These are phyloP conservation scores for Eremophila alpestris DNA, from an alignment of 2,797 vertebrate species.

Conservation along the genomic window DNA sequence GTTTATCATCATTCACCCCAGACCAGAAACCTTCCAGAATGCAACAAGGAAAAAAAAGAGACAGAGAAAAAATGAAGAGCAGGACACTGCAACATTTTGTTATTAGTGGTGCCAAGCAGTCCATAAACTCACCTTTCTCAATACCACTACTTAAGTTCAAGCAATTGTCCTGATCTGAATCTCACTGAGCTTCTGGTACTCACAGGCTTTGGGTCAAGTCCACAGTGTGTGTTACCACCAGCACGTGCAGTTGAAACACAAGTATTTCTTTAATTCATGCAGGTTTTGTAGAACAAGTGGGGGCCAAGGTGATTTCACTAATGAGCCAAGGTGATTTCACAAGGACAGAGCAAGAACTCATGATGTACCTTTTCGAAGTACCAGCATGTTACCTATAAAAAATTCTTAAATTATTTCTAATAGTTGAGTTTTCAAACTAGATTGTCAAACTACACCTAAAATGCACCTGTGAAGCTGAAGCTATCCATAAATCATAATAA, in stretches of 20 bases:
- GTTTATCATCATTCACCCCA: not conserved
- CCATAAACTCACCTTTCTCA: not conserved
- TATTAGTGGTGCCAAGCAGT: not conserved
- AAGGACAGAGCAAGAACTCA: not conserved
- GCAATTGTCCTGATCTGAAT: not conserved
- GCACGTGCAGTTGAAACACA: accelerated
- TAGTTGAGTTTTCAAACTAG: not conserved
- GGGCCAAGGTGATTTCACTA: too few species aligned
- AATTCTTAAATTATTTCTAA: not conserved
- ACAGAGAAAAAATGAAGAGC: not conserved
- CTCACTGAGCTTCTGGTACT: not conserved
- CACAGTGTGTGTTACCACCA: accelerated
- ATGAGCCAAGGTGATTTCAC: not conserved
- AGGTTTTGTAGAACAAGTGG: not conserved
- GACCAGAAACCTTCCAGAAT: not conserved
- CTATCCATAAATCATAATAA: not conserved
- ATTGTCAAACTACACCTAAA: not conserved
- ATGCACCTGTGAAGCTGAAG: not conserved
- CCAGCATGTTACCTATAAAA: not conserved
- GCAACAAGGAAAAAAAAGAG: not conserved
- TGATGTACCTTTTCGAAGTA: not conserved
- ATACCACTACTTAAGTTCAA: not conserved
- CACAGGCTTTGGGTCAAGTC: not conserved
- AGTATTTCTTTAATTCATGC: not conserved
- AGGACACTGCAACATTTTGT: not conserved